Conservation (phyloP, 2,113 vertebrate species). For the Rhinoptilus africanus region DNA sequence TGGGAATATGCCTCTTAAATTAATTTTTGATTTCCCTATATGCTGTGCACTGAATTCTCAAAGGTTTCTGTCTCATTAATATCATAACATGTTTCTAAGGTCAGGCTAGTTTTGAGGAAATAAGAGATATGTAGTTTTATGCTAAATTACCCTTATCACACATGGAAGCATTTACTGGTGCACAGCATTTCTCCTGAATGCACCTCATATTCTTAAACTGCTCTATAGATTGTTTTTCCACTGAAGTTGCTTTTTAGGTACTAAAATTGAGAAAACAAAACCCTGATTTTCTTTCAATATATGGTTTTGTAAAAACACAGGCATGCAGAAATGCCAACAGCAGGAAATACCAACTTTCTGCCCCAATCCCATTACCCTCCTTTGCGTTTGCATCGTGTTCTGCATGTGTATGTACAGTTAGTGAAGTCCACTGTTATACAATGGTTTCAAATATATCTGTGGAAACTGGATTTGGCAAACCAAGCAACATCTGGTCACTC, state of each 20-base stretch:
- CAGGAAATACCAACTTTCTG: neutral
- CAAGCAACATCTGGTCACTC: neutral
- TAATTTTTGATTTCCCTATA: conserved; percentile 27
- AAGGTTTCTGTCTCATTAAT: neutral
- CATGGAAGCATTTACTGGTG: neutral
- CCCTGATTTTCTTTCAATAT: neutral
- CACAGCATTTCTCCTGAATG: neutral
- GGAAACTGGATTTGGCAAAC: neutral
- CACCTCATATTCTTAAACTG: neutral
- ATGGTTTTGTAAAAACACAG: neutral
- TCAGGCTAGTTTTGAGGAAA: neutral
- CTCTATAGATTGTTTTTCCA: neutral
- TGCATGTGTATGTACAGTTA: neutral
- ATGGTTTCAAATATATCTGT: neutral
- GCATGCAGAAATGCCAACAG: neutral
- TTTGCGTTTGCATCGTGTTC: rapidly evolving
- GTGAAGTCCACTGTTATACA: neutral
- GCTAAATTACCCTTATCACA: neutral
- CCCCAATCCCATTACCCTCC: neutral
- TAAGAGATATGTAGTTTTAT: neutral
- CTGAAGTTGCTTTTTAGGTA: neutral
- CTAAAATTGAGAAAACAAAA: neutral
- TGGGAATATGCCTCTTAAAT: conserved; percentile 16
- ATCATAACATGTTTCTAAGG: neutral
- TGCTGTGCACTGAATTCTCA: neutral